Conservation (phyloP, 2,797 vertebrate genomes). For the Pseudochromis fuscus region DNA sequence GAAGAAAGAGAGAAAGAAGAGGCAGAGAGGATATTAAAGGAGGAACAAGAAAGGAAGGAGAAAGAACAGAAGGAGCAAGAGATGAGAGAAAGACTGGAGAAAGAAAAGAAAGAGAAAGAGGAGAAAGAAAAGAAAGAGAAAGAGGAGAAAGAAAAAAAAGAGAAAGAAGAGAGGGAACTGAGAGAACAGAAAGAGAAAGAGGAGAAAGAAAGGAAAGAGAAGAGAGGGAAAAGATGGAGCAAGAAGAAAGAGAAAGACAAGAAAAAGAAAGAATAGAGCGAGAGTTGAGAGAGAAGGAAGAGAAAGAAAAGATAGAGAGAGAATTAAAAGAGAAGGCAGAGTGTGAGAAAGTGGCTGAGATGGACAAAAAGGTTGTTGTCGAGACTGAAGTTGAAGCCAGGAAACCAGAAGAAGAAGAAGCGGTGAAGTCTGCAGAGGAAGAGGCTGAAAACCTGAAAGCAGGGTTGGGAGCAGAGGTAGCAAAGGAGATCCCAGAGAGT, state of each 20-base stretch:
- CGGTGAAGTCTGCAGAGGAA: conserved; percentile 32
- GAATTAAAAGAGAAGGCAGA: conserved; percentile 30
- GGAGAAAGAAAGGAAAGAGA: conserved; percentile 39
- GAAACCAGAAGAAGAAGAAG: conserved; percentile 36
- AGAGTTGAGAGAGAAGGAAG: conserved; percentile 34
- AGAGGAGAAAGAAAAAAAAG: conserved; percentile 14
- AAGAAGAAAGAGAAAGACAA: conserved; percentile 21
- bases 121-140: conserved; percentile 36
- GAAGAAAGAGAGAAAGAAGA: conserved; percentile 50
- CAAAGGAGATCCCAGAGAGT: conserved; percentile 81
- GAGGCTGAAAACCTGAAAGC: conserved; percentile 41
- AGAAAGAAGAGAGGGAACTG: conserved; percentile 7
- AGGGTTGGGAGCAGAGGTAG: conserved; percentile 64
- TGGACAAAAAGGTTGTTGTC: conserved; percentile 25
- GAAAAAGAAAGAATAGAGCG: conserved; percentile 17
- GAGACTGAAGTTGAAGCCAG: too few species aligned
- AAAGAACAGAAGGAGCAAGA: conserved; percentile 27
- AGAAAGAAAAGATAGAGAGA: conserved; percentile 24
- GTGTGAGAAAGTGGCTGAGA: conserved; percentile 46
- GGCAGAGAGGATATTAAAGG: conserved; percentile 49
- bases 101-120: conserved; percentile 11
- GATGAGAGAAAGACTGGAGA: conserved; percentile 9
- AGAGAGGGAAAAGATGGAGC: conserved; percentile 22
- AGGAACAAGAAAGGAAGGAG: conserved; percentile 46
- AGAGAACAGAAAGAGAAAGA: conserved; percentile 19